Percentiles rank a stretch among this genome's conserved stretches.
These are phyloP conservation scores for Trissolcus basalis DNA, from an alignment of 1,140 invertebrate species.

Conservation along the genomic window DNA sequence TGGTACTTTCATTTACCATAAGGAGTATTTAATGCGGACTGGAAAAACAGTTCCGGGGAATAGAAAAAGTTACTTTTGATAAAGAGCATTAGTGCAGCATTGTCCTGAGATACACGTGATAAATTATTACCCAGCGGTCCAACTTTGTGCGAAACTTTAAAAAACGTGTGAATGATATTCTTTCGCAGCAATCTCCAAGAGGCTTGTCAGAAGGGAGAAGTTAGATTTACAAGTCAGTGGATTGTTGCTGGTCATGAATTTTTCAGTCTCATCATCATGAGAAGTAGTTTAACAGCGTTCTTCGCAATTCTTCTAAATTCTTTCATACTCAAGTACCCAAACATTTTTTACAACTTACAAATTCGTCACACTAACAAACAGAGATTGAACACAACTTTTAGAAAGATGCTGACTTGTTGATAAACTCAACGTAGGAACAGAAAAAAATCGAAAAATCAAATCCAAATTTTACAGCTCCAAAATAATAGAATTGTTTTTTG, in stretches of 20 bases:
- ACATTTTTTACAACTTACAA: no score
- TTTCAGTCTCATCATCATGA: no score
- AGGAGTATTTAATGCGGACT: conserved; percentile 7
- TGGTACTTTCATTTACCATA: conserved; percentile 5
- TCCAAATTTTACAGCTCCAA: no score
- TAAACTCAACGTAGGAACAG: no score
- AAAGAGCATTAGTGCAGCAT: conserved; percentile 11
- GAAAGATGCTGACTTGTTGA: no score
- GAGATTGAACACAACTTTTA: no score
- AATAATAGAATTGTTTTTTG: no score
- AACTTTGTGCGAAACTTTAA: conserved; percentile 16
- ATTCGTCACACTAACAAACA: no score
- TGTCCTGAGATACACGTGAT: conserved; percentile 16
- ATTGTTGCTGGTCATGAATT: background rate
- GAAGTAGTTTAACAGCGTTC: no score
- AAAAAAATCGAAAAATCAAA: no score
- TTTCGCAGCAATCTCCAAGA: conserved; percentile 17
- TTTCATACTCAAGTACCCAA: no score
- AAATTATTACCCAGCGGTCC: conserved; percentile 19
- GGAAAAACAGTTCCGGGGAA: conserved; percentile 7
- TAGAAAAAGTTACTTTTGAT: conserved; percentile 23
- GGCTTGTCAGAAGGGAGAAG: conserved; percentile 9
- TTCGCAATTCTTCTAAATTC: no score
- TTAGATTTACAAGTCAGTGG: conserved; percentile 3
- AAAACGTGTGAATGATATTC: conserved; percentile 22